Evolutionary conservation across 2,797 vertebrate species (phyloP).

Genomic region (Stomatorhinus walkeri): DNA sequence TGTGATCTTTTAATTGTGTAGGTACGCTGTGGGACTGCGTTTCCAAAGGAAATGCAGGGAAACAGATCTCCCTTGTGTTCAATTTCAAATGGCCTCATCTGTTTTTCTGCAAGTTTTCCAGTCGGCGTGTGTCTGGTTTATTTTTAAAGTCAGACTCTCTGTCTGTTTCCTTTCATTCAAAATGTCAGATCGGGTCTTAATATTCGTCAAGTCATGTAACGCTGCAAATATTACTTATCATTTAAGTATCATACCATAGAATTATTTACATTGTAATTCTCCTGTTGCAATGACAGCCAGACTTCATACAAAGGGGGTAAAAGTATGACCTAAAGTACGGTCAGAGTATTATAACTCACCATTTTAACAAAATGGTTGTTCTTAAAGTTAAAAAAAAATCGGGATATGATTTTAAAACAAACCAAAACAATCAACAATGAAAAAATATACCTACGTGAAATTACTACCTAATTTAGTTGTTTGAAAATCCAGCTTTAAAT

Average conservation of each 20-base stretch:
- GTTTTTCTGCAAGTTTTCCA: constrained; percentile 33
- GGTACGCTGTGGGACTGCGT: constrained; percentile 10
- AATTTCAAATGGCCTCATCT: constrained; percentile 32
- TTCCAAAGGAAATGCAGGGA: constrained; percentile 30
- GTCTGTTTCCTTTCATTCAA: background rate
- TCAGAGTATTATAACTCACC: background rate
- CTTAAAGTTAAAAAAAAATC: background rate
- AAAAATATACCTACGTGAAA: background rate
- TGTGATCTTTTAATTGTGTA: constrained; percentile 29
- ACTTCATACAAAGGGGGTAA: background rate
- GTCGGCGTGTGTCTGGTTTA: background rate
- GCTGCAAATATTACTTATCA: background rate
- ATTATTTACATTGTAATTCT: background rate
- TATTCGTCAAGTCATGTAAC: background rate
- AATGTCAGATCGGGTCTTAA: background rate
- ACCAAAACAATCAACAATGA: background rate
- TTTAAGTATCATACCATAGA: background rate
- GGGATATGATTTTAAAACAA: background rate
- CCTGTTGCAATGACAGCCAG: background rate
- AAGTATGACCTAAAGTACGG: background rate
- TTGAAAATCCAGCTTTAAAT: background rate
- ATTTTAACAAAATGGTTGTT: background rate
- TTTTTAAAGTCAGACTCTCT: background rate
- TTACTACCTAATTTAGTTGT: background rate
- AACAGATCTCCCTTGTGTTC: constrained; percentile 33